These are phyloP conservation scores for Zaprionus lineosus DNA, from an alignment of 2,888 invertebrate species.

Conservation along the genomic window DNA sequence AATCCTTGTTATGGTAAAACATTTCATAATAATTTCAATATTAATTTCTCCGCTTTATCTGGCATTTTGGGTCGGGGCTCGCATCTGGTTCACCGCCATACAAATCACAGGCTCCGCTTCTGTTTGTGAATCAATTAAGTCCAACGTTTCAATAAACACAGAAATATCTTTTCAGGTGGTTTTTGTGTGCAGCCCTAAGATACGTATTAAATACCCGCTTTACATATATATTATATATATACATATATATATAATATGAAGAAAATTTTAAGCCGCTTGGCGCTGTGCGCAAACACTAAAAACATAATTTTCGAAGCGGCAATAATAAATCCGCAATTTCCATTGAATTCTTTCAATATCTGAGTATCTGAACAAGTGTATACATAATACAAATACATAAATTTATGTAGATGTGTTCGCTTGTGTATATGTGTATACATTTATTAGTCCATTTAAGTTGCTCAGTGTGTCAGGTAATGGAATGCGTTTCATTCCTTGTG, in stretches of 20 bases:
- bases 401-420: background rate
- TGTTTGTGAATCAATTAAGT: too few relatives aligned
- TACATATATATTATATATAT: background rate
- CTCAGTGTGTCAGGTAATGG: background rate
- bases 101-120: too few relatives aligned
- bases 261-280: conserved; percentile 52
- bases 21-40: too few relatives aligned
- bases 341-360: conserved; percentile 21
- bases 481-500: background rate
- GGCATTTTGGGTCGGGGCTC: too few relatives aligned
- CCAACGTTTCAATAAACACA: too few relatives aligned
- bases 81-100: too few relatives aligned
- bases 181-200: too few relatives aligned
- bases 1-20: too few relatives aligned
- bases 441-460: background rate
- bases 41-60: too few relatives aligned
- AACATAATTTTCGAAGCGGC: conserved; percentile 57
- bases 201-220: conserved; percentile 1
- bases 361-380: background rate
- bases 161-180: too few relatives aligned
- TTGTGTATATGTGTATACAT: background rate
- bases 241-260: conserved; percentile 12
- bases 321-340: conserved; percentile 62
- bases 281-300: conserved; percentile 30
- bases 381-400: background rate